phyloP scores from a whole-genome alignment of 2,113 vertebrate species.

The Zapus hudsonius region DNA sequence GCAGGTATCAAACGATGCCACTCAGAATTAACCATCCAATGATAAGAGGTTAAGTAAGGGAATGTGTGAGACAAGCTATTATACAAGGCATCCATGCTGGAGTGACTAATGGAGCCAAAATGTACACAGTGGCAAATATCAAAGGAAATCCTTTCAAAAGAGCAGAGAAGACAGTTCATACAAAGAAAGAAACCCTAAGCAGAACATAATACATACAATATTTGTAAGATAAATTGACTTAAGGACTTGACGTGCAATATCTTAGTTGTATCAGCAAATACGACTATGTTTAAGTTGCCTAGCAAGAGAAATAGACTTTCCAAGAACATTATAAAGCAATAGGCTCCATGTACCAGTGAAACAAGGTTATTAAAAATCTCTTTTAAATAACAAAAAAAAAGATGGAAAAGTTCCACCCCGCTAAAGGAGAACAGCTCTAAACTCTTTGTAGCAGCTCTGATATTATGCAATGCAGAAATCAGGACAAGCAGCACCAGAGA shows the following conservation, averaged over 20 bases:
- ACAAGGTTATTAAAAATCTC: constrained; percentile 14
- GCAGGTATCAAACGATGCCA: not conserved
- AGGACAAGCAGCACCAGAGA: not conserved
- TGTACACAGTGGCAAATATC: not conserved
- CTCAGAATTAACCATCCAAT: not conserved
- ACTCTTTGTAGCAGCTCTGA: not conserved
- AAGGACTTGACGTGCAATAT: not conserved
- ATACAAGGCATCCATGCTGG: not conserved
- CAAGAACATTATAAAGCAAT: constrained; percentile 19
- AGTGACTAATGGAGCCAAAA: not conserved
- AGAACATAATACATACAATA: not conserved
- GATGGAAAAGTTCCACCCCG: not conserved
- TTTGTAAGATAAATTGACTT: constrained; percentile 25
- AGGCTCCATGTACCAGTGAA: not conserved
- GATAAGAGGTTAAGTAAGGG: not conserved
- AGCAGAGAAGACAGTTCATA: not conserved
- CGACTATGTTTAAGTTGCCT: constrained; percentile 21
- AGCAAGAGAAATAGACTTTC: constrained; percentile 48
- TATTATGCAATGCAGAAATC: not conserved
- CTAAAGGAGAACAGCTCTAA: not conserved
- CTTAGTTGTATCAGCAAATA: constrained; percentile 36
- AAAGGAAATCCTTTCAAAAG: constrained; percentile 15
- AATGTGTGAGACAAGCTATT: not conserved
- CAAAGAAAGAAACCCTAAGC: constrained; percentile 1
- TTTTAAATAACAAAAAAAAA: not conserved